Conservation (phyloP, 1,140 invertebrate genomes). For the Caenorhabditis briggsae region DNA sequence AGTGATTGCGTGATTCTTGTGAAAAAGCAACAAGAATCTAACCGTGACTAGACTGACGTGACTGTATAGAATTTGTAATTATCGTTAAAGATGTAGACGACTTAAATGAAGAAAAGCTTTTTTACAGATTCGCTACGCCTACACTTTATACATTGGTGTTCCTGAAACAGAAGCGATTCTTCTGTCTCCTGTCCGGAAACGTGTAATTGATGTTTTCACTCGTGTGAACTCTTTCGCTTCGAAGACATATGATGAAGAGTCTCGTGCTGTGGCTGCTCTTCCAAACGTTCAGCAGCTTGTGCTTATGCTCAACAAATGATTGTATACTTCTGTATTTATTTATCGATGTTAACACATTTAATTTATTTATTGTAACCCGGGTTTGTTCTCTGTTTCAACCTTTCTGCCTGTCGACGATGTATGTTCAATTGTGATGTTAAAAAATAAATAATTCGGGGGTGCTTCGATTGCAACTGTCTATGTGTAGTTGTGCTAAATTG, state of each 20-base stretch:
- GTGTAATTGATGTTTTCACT: constrained; percentile 69
- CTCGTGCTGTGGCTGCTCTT: constrained; percentile 71
- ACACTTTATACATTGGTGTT: constrained; percentile 74
- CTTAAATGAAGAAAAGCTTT: neutral
- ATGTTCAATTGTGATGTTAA: neutral
- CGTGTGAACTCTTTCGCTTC: constrained; percentile 68
- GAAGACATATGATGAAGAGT: constrained; percentile 71
- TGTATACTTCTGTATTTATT: neutral
- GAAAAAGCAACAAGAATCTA: neutral
- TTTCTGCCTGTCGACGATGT: too few species aligned
- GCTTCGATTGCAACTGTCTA: too few species aligned
- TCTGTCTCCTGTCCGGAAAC: constrained; percentile 73
- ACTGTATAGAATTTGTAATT: neutral
- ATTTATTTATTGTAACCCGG: constrained; percentile 12
- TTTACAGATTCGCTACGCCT: constrained; percentile 71
- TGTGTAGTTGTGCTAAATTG: too few species aligned
- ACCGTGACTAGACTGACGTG: neutral
- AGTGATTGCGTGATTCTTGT: constrained; percentile 8
- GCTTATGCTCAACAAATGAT: constrained; percentile 69
- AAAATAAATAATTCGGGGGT: too few species aligned
- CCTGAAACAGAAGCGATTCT: constrained; percentile 76
- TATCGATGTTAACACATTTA: neutral
- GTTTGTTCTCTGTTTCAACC: neutral
- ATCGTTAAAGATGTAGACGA: too few species aligned
- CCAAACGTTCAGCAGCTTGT: constrained; percentile 76